A percentile compares a stretch with the other conserved stretches of the same genome.
phyloP scores from a whole-genome alignment of 2,888 invertebrate genomes.

The Drosophila nr. perissopoda region DNA sequence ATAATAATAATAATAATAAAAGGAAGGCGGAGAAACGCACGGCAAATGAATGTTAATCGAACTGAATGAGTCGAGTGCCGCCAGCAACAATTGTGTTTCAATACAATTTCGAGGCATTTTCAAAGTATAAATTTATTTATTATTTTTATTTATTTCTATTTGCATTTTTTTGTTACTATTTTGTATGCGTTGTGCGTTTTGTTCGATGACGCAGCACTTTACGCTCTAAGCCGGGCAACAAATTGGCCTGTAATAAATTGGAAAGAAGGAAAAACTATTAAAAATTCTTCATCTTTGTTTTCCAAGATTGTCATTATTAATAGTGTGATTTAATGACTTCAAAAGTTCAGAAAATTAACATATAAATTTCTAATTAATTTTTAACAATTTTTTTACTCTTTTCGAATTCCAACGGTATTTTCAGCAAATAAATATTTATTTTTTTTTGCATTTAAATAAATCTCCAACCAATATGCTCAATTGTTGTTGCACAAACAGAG shows the following conservation, averaged over 20 bases:
- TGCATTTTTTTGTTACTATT: slow-evolving; percentile 32
- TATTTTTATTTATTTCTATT: not conserved
- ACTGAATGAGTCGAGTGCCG: slow-evolving; percentile 25
- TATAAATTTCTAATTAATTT: no score
- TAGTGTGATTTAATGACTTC: not conserved
- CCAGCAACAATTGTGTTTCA: slow-evolving; percentile 11
- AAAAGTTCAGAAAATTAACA: not conserved
- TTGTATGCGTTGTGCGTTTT: slow-evolving; percentile 46
- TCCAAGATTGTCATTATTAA: not conserved
- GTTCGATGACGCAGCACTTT: slow-evolving; percentile 23
- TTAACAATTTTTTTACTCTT: no score
- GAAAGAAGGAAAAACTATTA: not conserved
- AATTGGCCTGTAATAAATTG: slow-evolving; percentile 38
- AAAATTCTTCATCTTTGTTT: not conserved
- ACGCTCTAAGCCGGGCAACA: slow-evolving; percentile 50
- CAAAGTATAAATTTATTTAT: slow-evolving; percentile 15
- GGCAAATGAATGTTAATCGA: slow-evolving; percentile 66
- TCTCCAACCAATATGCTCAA: no score
- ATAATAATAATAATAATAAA: slow-evolving; percentile 14
- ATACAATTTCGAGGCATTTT: slow-evolving; percentile 43
- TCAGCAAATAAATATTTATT: not conserved
- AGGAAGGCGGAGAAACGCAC: slow-evolving; percentile 25
- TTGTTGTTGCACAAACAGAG: not conserved
- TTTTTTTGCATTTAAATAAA: not conserved
- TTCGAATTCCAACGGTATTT: not conserved